Base-by-base conservation (phyloP, 1,140 invertebrate species). In the Neodiprion virginianus region DNA sequence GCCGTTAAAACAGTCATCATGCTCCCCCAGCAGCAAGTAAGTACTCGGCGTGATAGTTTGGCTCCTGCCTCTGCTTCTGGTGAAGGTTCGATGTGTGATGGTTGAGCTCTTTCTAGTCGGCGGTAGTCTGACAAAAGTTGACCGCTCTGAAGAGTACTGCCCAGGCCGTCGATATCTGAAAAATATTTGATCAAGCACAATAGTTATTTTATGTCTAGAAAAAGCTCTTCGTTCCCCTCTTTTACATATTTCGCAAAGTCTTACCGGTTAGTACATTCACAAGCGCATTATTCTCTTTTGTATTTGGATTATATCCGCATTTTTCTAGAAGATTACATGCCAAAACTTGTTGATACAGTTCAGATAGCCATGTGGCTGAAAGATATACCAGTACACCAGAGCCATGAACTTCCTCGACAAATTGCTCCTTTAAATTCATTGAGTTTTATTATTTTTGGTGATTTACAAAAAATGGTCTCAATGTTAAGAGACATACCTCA, bases 341-440 rank as follows among this genome's bases (percentile, higher is more conserved):
- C 0, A 97, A 88, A 1, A 97, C 92, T 82, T 95, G 94, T 80
- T 96, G 95, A 85, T 98, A 98, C 1, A 98, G 88, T 83, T 98
- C 96, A 47, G 95, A 93, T 0, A 98, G 90, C 96, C 97, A 98
- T 0, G 94, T 94, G 0, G 95, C 94, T 7, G 96, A 97, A 1
- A 98, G 89, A 84, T 97, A 98, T 12, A 98, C 94, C 12, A 98
- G 85, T 8, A 98, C 94, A 7, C 96, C 97, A 76, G 95, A 96
- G 48, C 95, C 95, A 82, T 97, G 94, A 7, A 98, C 94, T 79
- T 96, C 94, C 84, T 97, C 95, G 1, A 98, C 93, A 87, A 98
- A 98, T 85, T 97, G 93, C 77, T 94, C 93, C 92, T 96, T 40
- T 78, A 74, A 87, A 82, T 14, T 76, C 74, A 23, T 80, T 78